A percentile compares a stretch with the other conserved stretches of the same genome.
Evolutionary conservation across 2,113 vertebrate species (phyloP).

Genomic region (Chlorodrepanis virens): DNA sequence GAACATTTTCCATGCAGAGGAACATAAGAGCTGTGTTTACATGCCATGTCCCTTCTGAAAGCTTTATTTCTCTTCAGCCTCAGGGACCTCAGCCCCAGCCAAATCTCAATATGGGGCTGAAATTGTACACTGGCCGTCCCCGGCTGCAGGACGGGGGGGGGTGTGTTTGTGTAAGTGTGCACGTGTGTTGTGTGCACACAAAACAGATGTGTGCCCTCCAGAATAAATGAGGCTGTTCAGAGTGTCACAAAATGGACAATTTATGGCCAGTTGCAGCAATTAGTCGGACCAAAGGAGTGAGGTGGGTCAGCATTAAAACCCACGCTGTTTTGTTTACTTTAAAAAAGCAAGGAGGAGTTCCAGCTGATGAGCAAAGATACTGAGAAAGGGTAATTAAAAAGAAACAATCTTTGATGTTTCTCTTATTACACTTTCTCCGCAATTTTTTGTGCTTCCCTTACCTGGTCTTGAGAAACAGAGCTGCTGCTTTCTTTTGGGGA

Average conservation of each 20-base stretch:
- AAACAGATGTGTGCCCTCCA: slow-evolving; percentile 59
- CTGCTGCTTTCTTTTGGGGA: neutral
- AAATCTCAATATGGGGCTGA: slow-evolving; percentile 58
- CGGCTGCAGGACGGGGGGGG: neutral
- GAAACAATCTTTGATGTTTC: slow-evolving; percentile 60
- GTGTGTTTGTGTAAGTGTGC: slow-evolving; percentile 13
- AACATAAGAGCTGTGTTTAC: neutral
- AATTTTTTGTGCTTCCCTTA: neutral
- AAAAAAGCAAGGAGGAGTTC: slow-evolving; percentile 45
- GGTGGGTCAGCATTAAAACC: slow-evolving; percentile 39
- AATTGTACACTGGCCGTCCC: neutral
- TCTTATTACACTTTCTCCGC: slow-evolving; percentile 7
- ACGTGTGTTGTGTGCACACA: neutral
- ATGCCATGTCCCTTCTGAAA: slow-evolving; percentile 9
- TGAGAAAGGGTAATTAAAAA: slow-evolving; percentile 56
- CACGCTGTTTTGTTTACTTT: slow-evolving; percentile 42
- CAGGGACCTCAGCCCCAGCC: slow-evolving; percentile 34
- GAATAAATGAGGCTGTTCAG: slow-evolving; percentile 59
- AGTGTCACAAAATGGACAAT: slow-evolving; percentile 56
- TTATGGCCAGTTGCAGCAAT: slow-evolving; percentile 58
- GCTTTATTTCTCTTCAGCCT: slow-evolving; percentile 56
- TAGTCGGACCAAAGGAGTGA: slow-evolving; percentile 41
- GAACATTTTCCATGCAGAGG: neutral
- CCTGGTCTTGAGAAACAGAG: neutral
- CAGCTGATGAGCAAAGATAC: slow-evolving; percentile 44